phyloP scores from a whole-genome alignment of 2,113 vertebrate species.

The Chunga burmeisteri region DNA sequence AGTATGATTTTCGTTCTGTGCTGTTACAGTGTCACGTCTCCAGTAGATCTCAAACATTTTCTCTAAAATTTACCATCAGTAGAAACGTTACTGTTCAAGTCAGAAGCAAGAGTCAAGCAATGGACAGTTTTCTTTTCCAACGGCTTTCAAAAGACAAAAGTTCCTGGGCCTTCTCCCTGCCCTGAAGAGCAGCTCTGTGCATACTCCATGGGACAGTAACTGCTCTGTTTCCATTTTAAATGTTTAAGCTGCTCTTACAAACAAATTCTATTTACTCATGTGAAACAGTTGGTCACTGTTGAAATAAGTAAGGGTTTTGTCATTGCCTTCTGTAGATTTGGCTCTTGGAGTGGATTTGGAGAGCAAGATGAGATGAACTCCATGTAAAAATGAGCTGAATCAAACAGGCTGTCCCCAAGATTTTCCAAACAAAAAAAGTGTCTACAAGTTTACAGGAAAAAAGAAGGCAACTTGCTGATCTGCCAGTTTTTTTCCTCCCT shows the following conservation, averaged over 20 bases:
- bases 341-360: neutral
- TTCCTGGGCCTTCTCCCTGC: neutral
- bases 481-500: fast-evolving
- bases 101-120: neutral
- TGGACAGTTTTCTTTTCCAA: neutral
- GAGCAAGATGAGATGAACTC: neutral
- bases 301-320: neutral
- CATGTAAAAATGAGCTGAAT: neutral
- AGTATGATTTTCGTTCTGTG: neutral
- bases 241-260: neutral
- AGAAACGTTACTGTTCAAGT: neutral
- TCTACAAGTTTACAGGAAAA: neutral
- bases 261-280: neutral
- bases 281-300: neutral
- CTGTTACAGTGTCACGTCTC: neutral
- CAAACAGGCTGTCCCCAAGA: neutral
- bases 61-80: neutral
- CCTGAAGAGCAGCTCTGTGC: neutral
- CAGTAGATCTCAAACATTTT: neutral
- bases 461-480: neutral
- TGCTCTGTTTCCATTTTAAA: neutral
- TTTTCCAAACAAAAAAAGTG: neutral
- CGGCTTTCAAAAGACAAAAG: neutral
- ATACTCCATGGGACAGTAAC: neutral
- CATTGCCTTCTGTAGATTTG: neutral